phyloP scores from a whole-genome alignment of 2,797 vertebrate genomes.

The Coranthus polyacanthus region DNA sequence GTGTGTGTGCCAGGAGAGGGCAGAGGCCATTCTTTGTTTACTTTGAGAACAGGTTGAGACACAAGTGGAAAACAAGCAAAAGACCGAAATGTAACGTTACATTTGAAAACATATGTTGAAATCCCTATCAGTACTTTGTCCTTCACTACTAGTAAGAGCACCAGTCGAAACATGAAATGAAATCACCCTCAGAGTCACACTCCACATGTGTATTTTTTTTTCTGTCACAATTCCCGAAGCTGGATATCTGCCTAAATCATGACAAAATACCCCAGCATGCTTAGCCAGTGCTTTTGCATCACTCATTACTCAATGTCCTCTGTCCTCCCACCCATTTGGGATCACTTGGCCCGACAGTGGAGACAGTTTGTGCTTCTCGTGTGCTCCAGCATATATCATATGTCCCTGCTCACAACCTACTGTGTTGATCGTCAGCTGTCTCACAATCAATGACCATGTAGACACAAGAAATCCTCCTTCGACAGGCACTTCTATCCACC shows the following conservation, averaged over 20 bases:
- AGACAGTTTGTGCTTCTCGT: constrained; percentile 31
- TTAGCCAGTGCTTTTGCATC: constrained; percentile 77
- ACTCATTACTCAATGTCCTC: constrained; percentile 75
- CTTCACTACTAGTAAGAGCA: too few relatives aligned
- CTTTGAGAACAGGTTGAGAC: constrained; percentile 48
- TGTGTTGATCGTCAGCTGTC: constrained; percentile 59
- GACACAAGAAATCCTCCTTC: constrained; percentile 33
- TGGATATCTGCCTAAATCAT: constrained; percentile 61
- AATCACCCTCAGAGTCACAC: constrained; percentile 5
- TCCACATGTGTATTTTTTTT: background rate
- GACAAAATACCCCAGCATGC: constrained; percentile 69
- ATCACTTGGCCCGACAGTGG: constrained; percentile 44
- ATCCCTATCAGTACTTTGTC: constrained; percentile 9
- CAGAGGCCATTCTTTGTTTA: constrained; percentile 60
- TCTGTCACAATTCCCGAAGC: constrained; percentile 29
- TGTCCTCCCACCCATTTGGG: constrained; percentile 71
- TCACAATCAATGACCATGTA: constrained; percentile 60
- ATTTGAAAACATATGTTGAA: constrained; percentile 26
- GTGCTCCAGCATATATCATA: constrained; percentile 65
- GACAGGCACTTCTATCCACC: constrained; percentile 24
- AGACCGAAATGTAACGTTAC: constrained; percentile 18
- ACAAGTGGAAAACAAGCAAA: constrained; percentile 27
- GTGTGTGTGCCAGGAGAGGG: constrained; percentile 46
- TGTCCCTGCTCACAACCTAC: constrained; percentile 68
- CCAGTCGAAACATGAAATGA: background rate